Evolutionary conservation across 2,113 vertebrate genomes (phyloP), one percentile per base, ranked within the genome.

Genomic region (Helogale parvula): DNA sequence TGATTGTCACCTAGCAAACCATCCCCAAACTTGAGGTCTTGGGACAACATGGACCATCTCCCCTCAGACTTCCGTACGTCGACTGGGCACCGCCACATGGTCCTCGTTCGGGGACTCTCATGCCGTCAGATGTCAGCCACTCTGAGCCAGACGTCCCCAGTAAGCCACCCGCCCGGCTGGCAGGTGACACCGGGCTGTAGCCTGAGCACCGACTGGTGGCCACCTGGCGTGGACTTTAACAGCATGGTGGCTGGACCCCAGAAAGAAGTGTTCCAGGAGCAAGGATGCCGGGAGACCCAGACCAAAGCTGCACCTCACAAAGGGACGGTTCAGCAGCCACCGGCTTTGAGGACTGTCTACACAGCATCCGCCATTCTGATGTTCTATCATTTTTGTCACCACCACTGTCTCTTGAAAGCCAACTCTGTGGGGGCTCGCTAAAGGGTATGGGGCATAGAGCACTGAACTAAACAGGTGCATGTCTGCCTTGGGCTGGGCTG

Each of bases 301-400:
- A n/a, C 19, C 7, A 50, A 17, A 25, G 29, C 35, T 12, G 19
- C 5, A 1, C 13, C 89, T 41, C 12, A 11, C 4, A 25, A 16
- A 52, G 27, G 60, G 27, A 13, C 33, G 41, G 33, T 8, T 0
- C 0, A 2, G 27, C 1, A 1, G 45, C 16, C n/a, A 16, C 50
- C 35, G 0, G 2, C 33, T 31, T 38, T 7, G n/a, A 52, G 50
- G 71, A 33, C 25, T 16, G 0, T 14, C 81, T 63, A 29, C 0
- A 0, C 7, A 5, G 4, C 81, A 17, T 7, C 31, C 6, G 3
- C 3, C 4, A 11, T 17, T 23, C 57, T 31, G 10, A 8, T 4
- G 38, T 16, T 27, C 3, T 0, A 17, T 74, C 11, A 10, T 4
- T n/a, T n/a, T 47, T 15, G 54, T 76, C 25, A n/a, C 14, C 88